phyloP scores from a whole-genome alignment of 2,888 invertebrate species.

The Tenthredo notha region DNA sequence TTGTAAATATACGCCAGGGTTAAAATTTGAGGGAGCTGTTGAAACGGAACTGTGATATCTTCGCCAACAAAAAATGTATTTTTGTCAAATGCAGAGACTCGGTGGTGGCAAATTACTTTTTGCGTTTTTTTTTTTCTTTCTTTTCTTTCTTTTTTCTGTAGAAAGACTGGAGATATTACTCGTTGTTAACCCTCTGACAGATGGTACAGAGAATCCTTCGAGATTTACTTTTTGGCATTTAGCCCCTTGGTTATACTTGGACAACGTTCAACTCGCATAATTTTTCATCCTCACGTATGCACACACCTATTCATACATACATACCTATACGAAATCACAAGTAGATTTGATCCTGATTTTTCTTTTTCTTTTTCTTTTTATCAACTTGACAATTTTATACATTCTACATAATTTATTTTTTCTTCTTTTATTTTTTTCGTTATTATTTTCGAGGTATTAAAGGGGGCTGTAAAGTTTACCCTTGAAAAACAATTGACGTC shows the following conservation, averaged over 20 bases:
- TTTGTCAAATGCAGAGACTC: constrained; percentile 25
- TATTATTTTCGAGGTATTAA: not conserved
- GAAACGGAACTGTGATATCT: not conserved
- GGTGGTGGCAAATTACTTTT: not conserved
- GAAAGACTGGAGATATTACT: constrained; percentile 23
- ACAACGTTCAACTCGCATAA: constrained; percentile 47
- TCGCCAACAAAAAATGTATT: not conserved
- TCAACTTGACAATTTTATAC: not conserved
- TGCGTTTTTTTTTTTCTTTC: not conserved
- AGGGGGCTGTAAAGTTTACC: not conserved
- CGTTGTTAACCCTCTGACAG: constrained; percentile 45
- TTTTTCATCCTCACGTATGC: constrained; percentile 34
- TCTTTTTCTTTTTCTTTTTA: not conserved
- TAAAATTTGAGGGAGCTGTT: not conserved
- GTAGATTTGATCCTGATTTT: not conserved
- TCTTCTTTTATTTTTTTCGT: not conserved
- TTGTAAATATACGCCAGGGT: not conserved
- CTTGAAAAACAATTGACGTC: constrained; percentile 17
- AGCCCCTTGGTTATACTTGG: constrained; percentile 41
- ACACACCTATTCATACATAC: not conserved
- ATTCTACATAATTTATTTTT: not conserved
- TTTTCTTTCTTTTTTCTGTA: not conserved
- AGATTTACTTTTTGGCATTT: constrained; percentile 51
- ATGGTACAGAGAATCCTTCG: constrained; percentile 39
- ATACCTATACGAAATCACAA: not conserved